Percentiles rank a stretch among this genome's conserved stretches.
These are phyloP conservation scores for Papilio polyxenes DNA, from an alignment of 1,140 invertebrate genomes.

Conservation along the genomic window DNA sequence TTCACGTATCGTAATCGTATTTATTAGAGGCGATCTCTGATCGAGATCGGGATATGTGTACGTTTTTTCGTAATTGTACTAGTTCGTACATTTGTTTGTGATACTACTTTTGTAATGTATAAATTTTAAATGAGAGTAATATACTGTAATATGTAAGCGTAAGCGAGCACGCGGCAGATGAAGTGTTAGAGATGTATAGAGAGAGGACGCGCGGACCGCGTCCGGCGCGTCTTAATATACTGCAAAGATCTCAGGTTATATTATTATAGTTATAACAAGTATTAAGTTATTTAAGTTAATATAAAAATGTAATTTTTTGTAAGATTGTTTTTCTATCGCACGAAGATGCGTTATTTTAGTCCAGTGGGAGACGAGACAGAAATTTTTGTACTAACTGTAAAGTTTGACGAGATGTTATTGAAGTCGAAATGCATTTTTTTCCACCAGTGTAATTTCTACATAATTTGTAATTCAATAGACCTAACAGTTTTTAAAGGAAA, in stretches of 20 bases:
- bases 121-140: constrained; percentile 76
- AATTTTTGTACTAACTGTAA: constrained; percentile 70
- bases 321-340: constrained; percentile 76
- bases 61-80: constrained; percentile 76
- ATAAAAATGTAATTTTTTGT: constrained; percentile 78
- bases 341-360: constrained; percentile 60
- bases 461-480: constrained; percentile 74
- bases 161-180: constrained; percentile 65
- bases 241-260: constrained; percentile 80
- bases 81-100: constrained; percentile 81
- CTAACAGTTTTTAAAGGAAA: constrained; percentile 76
- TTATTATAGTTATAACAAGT: constrained; percentile 80
- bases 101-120: constrained; percentile 81
- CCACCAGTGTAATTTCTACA: constrained; percentile 72
- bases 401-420: constrained; percentile 63
- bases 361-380: constrained; percentile 63
- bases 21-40: constrained; percentile 73
- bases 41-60: constrained; percentile 69
- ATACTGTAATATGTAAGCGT: constrained; percentile 66
- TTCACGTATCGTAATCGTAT: constrained; percentile 76
- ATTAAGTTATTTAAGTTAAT: constrained; percentile 81
- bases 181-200: constrained; percentile 62
- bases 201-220: constrained; percentile 50
- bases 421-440: constrained; percentile 70
- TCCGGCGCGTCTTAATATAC: constrained; percentile 57